Percentiles rank a stretch among this genome's conserved stretches.
Conservation (phyloP, 2,113 vertebrate genomes). For the Dromas ardeola region DNA sequence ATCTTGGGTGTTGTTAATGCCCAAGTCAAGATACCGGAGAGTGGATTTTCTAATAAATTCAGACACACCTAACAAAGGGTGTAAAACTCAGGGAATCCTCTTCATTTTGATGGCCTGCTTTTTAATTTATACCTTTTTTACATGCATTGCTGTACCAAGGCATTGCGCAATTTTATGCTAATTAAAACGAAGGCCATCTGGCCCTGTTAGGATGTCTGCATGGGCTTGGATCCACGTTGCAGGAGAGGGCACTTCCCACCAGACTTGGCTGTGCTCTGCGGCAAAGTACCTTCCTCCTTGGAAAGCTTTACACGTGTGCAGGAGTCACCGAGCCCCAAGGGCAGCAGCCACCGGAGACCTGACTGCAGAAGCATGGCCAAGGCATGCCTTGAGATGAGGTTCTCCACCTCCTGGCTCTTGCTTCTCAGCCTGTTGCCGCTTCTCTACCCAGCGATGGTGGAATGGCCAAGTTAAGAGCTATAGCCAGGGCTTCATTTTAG, state of each 20-base stretch:
- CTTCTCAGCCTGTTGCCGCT: not conserved
- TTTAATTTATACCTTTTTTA: not conserved
- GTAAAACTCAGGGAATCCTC: not conserved
- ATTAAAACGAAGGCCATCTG: not conserved
- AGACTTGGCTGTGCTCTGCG: not conserved
- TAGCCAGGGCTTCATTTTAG: not conserved
- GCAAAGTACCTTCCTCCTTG: not conserved
- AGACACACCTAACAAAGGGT: not conserved
- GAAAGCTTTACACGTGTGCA: not conserved
- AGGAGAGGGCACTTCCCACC: not conserved
- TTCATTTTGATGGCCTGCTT: not conserved
- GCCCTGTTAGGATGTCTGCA: fast-evolving
- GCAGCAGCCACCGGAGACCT: not conserved
- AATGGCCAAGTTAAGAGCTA: not conserved
- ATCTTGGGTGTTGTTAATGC: not conserved
- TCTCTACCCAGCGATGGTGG: not conserved
- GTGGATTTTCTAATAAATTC: not conserved
- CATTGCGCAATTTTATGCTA: not conserved
- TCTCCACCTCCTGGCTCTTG: not conserved
- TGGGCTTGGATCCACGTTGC: not conserved
- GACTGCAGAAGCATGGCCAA: not conserved
- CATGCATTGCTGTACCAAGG: not conserved
- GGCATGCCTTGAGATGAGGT: fast-evolving
- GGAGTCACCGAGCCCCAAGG: fast-evolving
- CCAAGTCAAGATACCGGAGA: not conserved